phyloP scores from a whole-genome alignment of 2,797 vertebrate species.

The Sitta carolinensis region DNA sequence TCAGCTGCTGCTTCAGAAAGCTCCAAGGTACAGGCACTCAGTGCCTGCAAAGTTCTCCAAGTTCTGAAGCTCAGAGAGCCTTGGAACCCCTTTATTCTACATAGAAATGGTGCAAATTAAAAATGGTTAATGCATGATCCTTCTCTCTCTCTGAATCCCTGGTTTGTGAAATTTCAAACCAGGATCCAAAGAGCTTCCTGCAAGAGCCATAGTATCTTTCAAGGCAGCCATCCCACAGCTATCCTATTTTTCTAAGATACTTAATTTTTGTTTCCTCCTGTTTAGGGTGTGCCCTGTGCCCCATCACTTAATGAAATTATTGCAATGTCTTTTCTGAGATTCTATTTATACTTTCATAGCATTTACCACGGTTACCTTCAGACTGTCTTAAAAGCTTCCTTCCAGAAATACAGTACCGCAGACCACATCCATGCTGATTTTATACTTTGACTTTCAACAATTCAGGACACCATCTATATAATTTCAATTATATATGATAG shows the following conservation, averaged over 20 bases:
- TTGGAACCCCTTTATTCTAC: neutral
- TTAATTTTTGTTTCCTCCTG: neutral
- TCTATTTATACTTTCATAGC: neutral
- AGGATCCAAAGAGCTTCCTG: neutral
- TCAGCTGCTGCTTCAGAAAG: neutral
- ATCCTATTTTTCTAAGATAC: neutral
- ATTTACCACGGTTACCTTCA: neutral
- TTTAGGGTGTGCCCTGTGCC: neutral
- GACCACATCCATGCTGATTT: neutral
- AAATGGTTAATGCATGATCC: neutral
- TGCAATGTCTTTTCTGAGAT: neutral
- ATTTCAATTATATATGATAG: slow-evolving; percentile 6
- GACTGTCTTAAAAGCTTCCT: slow-evolving; percentile 3
- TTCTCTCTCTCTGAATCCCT: neutral
- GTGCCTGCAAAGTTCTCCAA: neutral
- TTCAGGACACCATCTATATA: neutral
- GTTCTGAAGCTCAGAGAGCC: neutral
- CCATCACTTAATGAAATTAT: neutral
- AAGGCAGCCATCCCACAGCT: neutral
- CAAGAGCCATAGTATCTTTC: neutral
- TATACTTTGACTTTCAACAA: neutral
- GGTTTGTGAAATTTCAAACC: neutral
- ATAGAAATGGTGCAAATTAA: neutral
- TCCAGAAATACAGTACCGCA: neutral
- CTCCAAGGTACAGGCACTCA: neutral